Evolutionary conservation across 2,797 vertebrate species (phyloP).

Genomic region (Toxotes lorentzi): DNA sequence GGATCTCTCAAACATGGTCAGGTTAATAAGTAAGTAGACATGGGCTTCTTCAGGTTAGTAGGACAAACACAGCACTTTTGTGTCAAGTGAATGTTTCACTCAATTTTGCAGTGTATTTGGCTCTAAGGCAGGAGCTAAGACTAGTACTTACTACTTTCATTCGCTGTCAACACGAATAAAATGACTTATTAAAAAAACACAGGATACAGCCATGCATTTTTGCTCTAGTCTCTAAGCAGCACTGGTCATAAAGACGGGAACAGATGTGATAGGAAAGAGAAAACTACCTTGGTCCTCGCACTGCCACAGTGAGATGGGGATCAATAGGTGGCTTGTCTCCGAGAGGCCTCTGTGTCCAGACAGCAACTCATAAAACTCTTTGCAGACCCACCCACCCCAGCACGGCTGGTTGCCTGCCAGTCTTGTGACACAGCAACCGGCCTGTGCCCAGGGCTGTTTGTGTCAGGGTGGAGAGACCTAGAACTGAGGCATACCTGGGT

Average conservation of each 20-base stretch:
- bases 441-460: constrained; percentile 63
- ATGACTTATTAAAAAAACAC: not conserved
- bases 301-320: constrained; percentile 51
- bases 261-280: constrained; percentile 39
- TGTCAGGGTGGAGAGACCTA: constrained; percentile 60
- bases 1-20: constrained; percentile 62
- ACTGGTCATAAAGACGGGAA: constrained; percentile 1
- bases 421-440: constrained; percentile 75
- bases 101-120: not conserved
- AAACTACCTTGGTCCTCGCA: constrained; percentile 26
- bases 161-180: not conserved
- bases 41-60: constrained; percentile 72
- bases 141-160: not conserved
- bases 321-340: constrained; percentile 76
- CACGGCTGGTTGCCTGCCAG: constrained; percentile 73
- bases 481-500: constrained; percentile 57
- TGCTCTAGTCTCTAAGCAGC: constrained; percentile 6
- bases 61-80: constrained; percentile 52
- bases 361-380: constrained; percentile 71
- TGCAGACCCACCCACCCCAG: constrained; percentile 60
- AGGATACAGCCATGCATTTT: not conserved
- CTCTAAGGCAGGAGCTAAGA: not conserved
- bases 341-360: constrained; percentile 71
- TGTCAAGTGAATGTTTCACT: constrained; percentile 20
- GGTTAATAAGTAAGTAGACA: constrained; percentile 78